A percentile compares a stretch with the other conserved stretches of the same genome.
phyloP scores from a whole-genome alignment of 2,888 invertebrate genomes.

The Pherbina coryleti region DNA sequence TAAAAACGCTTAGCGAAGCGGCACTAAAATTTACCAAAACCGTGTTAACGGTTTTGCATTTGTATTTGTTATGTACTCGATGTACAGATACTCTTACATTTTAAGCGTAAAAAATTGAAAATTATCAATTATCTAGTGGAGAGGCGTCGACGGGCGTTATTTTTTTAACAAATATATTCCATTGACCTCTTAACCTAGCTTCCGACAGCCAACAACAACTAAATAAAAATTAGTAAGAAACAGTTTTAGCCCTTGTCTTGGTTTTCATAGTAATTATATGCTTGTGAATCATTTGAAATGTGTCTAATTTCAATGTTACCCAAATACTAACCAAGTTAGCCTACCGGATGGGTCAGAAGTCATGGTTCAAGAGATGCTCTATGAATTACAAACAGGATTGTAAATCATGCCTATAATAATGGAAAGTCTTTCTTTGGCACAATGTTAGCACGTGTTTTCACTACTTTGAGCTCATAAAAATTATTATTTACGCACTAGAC shows the following conservation, averaged over 20 bases:
- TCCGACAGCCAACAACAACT: background rate
- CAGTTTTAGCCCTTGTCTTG: background rate
- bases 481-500: background rate
- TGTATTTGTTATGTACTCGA: background rate
- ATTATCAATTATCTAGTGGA: background rate
- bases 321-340: background rate
- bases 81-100: background rate
- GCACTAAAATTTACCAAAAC: too few relatives aligned
- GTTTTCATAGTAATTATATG: background rate
- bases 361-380: background rate
- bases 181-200: conserved; percentile 21
- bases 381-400: too few relatives aligned
- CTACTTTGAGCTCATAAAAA: background rate
- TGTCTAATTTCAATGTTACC: background rate
- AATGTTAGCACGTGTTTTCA: background rate
- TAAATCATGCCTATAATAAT: background rate
- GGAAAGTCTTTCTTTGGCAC: background rate
- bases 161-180: background rate
- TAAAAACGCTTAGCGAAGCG: too few relatives aligned
- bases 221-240: background rate
- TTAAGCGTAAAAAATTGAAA: background rate
- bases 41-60: background rate
- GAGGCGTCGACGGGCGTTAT: background rate
- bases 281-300: background rate
- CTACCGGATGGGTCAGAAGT: background rate